Base-by-base conservation (phyloP, 2,888 invertebrate species). In the Sthenelais limicola region DNA sequence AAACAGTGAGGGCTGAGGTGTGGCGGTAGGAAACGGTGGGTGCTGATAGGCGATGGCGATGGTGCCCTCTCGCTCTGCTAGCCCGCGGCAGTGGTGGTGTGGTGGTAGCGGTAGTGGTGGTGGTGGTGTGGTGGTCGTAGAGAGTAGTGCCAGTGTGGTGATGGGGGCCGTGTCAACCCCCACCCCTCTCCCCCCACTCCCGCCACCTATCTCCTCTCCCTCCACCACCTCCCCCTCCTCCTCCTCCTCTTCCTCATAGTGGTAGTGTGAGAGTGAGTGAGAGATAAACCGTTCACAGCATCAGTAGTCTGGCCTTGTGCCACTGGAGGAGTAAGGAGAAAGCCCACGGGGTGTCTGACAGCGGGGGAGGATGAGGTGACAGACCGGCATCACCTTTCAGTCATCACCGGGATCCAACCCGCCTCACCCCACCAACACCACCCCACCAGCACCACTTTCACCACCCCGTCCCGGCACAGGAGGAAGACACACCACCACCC, bases 41-140 rank as follows among this genome's bases (percentile, higher is more conserved):
- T 48, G n/a, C n/a, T 48, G 48, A 48, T 24, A 48, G 48, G 48
- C 4, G 15, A n/a, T n/a, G n/a, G n/a, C n/a, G n/a, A n/a, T n/a
- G n/a, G n/a, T n/a, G n/a, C n/a, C n/a, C n/a, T n/a, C n/a, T n/a
- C n/a, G n/a, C n/a, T n/a, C 48, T 48, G 48, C n/a, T 24, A 48
- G 48, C 48, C 48, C 2, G 3, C 4, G 9, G 3, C 2, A 2
- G 48, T 5, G 3, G 48, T 3, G 3, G 48, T 3, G 48, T 48
- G 48, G 3, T 3, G 48, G 48, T 48, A n/a, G n/a, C n/a, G n/a
- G n/a, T n/a, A 24, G 48, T 3, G 3, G 48, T 48, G 52, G 52
- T 52, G 52, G 52, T 52, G 52, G 52, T 15, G 52, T n/a, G n/a
- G 52, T 52, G 52, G n/a, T 24, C 15, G 52, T 30, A 52, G 21